phyloP scores from a whole-genome alignment of 2,888 invertebrate genomes.

The Danaus chrysippus region DNA sequence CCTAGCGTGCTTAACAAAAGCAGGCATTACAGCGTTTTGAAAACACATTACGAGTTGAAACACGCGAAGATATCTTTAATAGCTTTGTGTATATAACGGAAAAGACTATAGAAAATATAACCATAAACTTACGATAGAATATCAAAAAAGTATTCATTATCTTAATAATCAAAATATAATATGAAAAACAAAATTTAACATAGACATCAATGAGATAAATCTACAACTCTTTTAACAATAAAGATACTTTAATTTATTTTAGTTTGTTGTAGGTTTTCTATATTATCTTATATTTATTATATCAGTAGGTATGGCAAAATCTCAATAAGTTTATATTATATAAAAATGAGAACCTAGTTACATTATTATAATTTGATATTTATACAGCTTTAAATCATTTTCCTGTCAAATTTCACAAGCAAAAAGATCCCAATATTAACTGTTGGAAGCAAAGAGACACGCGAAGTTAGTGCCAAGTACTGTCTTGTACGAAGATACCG shows the following conservation, averaged over 20 bases:
- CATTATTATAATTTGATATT: too few species aligned
- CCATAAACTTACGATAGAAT: too few species aligned
- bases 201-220: too few species aligned
- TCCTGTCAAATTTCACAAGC: too few species aligned
- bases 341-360: background rate
- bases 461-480: constrained; percentile 22
- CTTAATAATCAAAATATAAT: too few species aligned
- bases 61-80: constrained; percentile 52
- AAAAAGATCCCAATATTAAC: too few species aligned
- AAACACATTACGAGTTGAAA: constrained; percentile 53
- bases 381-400: too few species aligned
- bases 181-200: too few species aligned
- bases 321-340: constrained; percentile 8
- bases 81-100: constrained; percentile 12
- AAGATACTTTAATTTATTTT: too few species aligned
- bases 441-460: constrained; percentile 10
- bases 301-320: background rate
- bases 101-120: background rate
- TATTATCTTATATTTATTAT: too few species aligned
- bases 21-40: constrained; percentile 44
- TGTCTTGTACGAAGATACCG: constrained; percentile 12
- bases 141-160: background rate
- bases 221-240: too few species aligned
- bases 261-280: too few species aligned
- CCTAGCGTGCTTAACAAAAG: constrained; percentile 57